Percentiles rank a stretch among this genome's conserved stretches.
phyloP scores from a whole-genome alignment of 2,888 invertebrate genomes.

The Mythimna lalbum region DNA sequence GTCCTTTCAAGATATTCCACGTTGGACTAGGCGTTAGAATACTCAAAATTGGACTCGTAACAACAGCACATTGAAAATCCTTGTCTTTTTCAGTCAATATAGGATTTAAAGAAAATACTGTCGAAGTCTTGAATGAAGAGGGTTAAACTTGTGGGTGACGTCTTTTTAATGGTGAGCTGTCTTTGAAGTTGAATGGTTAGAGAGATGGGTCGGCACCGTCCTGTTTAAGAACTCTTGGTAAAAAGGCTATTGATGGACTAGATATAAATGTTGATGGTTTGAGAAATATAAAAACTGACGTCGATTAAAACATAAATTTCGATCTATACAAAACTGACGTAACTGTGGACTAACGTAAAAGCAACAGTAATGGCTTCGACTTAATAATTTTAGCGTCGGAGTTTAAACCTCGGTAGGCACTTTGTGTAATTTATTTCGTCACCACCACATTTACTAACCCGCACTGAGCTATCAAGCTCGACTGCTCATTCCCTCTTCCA shows the following conservation, averaged over 20 bases:
- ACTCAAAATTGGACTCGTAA: slow-evolving; percentile 31
- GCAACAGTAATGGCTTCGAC: too few relatives aligned
- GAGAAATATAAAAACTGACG: not conserved
- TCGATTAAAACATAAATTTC: not conserved
- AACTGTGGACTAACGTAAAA: too few relatives aligned
- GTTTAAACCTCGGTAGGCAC: too few relatives aligned
- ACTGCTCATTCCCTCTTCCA: too few relatives aligned
- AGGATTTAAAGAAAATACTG: slow-evolving; percentile 46
- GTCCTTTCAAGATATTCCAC: slow-evolving; percentile 29
- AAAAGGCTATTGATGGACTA: not conserved
- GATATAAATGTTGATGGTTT: slow-evolving; percentile 4
- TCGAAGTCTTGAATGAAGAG: slow-evolving; percentile 55
- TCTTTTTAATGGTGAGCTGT: slow-evolving; percentile 52
- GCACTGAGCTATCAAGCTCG: too few relatives aligned
- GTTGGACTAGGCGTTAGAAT: slow-evolving; percentile 21
- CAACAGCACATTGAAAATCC: slow-evolving; percentile 34
- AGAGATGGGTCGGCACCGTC: slow-evolving; percentile 24
- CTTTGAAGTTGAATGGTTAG: slow-evolving; percentile 32
- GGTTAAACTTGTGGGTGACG: slow-evolving; percentile 58
- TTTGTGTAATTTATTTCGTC: too few relatives aligned
- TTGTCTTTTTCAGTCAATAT: slow-evolving; percentile 39
- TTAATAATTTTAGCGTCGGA: too few relatives aligned
- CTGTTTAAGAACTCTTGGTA: not conserved
- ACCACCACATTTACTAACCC: too few relatives aligned
- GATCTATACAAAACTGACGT: not conserved